These are phyloP conservation scores for Glaucopsyche alexis DNA, from an alignment of 2,888 invertebrate genomes.

Conservation along the genomic window DNA sequence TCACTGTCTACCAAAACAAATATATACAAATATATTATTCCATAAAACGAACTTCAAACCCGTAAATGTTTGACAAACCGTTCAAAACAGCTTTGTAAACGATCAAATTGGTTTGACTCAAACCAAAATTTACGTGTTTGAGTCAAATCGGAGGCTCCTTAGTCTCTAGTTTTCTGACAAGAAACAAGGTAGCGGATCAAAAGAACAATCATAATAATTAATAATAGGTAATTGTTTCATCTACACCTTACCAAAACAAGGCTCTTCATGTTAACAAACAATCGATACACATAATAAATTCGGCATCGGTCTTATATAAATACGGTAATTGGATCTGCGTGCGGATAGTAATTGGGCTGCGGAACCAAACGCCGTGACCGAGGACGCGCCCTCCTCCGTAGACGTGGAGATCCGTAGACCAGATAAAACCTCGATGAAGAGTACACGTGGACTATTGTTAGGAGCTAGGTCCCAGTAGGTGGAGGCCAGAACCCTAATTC, in stretches of 20 bases:
- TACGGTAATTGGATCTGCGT: conserved; percentile 11
- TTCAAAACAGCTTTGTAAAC: too few species aligned
- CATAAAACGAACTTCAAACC: too few species aligned
- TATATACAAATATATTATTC: too few species aligned
- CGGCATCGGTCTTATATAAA: conserved; percentile 18
- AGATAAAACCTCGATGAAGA: not conserved
- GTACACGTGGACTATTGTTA: not conserved
- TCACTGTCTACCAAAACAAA: too few species aligned
- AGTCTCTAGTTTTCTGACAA: too few species aligned
- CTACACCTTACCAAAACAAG: conserved; percentile 13
- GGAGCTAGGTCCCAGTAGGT: too few species aligned
- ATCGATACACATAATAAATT: not conserved
- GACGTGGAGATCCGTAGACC: too few species aligned
- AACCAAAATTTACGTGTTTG: too few species aligned
- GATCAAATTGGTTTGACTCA: too few species aligned
- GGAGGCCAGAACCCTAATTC: too few species aligned
- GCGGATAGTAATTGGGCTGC: conserved; percentile 8
- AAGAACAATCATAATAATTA: not conserved
- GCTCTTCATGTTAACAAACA: conserved; percentile 15
- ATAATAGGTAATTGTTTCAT: not conserved
- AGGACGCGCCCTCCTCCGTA: conserved; percentile 8
- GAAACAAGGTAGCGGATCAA: not conserved
- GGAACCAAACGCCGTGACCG: not conserved
- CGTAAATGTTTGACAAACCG: too few species aligned
- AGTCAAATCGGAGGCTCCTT: too few species aligned